phyloP scores from a whole-genome alignment of 1,140 invertebrate genomes.

The Anastrepha obliqua region DNA sequence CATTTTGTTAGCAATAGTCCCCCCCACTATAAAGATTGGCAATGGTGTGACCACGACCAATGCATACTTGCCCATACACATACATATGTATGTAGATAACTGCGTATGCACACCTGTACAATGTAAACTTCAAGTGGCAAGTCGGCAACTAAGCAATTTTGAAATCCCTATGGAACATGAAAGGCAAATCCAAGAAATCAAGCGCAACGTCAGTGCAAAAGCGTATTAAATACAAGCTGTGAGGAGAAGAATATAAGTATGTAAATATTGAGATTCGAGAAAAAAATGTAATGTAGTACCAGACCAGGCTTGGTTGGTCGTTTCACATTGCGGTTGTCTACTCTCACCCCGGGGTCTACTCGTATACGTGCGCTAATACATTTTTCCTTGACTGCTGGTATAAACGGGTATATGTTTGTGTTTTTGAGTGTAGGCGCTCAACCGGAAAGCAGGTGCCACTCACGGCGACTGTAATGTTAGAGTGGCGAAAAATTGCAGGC shows the following conservation, averaged over 20 bases:
- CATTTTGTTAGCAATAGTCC: not conserved
- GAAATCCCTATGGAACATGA: not conserved
- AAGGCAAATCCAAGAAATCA: slow-evolving; percentile 8
- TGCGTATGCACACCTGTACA: not conserved
- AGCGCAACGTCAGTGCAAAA: not conserved
- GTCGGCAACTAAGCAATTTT: not conserved
- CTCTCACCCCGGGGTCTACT: not conserved
- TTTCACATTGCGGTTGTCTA: not conserved
- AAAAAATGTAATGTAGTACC: too few species aligned
- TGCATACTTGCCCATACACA: not conserved
- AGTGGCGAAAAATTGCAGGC: slow-evolving; percentile 39
- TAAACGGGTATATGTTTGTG: slow-evolving; percentile 60
- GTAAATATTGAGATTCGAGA: too few species aligned
- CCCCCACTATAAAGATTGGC: not conserved
- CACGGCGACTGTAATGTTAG: slow-evolving; percentile 3
- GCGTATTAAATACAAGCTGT: not conserved
- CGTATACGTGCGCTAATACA: not conserved
- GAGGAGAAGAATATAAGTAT: not conserved
- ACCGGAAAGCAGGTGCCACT: slow-evolving; percentile 51
- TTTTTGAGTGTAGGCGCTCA: slow-evolving; percentile 59
- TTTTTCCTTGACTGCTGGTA: not conserved
- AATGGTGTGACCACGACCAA: too few species aligned
- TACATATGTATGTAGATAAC: not conserved
- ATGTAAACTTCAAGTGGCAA: not conserved
- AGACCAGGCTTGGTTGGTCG: too few species aligned